A percentile compares a stretch with the other conserved stretches of the same genome.
Evolutionary conservation across 35 echinoderm and acorn worm genomes (phyloP).

Genomic region (Eucidaris tribuloides): DNA sequence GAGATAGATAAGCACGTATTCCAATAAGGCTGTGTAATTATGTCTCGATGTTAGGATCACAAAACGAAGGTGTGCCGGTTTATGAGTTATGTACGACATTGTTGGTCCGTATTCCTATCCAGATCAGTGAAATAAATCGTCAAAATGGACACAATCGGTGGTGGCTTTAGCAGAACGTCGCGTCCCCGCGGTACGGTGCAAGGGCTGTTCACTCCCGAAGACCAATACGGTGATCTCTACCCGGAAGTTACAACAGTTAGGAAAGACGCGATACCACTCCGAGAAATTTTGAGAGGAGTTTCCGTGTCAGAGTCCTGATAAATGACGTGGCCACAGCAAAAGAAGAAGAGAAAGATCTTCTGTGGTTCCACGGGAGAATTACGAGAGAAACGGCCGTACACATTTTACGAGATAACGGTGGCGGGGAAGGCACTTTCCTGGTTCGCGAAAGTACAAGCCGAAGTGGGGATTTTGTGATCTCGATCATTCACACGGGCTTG

Average conservation of each 20-base stretch:
- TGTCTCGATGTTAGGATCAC: too few species aligned
- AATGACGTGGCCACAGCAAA: slow-evolving; percentile 56
- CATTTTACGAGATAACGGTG: slow-evolving; percentile 68
- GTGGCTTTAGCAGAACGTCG: background rate
- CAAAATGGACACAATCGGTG: slow-evolving; percentile 41
- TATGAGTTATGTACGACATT: too few species aligned
- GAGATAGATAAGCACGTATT: too few species aligned
- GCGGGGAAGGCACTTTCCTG: slow-evolving; percentile 59
- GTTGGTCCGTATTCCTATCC: too few species aligned
- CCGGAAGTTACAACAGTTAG: slow-evolving; percentile 45
- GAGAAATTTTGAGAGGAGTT: slow-evolving; percentile 15
- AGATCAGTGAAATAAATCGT: too few species aligned
- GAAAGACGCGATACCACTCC: slow-evolving; percentile 20
- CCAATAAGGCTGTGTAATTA: too few species aligned
- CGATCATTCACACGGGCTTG: slow-evolving; percentile 64
- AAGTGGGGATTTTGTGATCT: slow-evolving; percentile 90
- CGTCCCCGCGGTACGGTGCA: background rate
- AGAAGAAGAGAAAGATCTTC: slow-evolving; percentile 74
- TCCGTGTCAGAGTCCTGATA: slow-evolving; percentile 65
- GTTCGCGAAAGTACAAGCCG: slow-evolving; percentile 82
- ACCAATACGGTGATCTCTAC: slow-evolving; percentile 39
- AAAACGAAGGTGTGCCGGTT: too few species aligned
- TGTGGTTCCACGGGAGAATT: slow-evolving; percentile 97
- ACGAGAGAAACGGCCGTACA: slow-evolving; percentile 87
- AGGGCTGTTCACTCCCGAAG: slow-evolving; percentile 16